phyloP scores from a whole-genome alignment of 2,888 invertebrate genomes.

The Agrotis segetum region DNA sequence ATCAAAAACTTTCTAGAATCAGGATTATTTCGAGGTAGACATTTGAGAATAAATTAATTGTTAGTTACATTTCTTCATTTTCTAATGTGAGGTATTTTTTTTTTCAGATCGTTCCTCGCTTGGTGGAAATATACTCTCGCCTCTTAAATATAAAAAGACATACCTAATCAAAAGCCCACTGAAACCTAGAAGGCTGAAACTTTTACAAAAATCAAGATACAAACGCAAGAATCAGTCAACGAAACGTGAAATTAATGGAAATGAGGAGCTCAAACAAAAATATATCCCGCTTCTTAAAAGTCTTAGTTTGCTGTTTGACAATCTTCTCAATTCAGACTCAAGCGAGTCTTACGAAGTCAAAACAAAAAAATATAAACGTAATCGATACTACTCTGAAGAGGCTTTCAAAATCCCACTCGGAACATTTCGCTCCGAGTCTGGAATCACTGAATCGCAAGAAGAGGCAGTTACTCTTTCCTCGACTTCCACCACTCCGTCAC shows the following conservation, averaged over 20 bases:
- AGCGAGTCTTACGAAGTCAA: conserved; percentile 73
- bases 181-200: conserved; percentile 78
- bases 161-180: conserved; percentile 80
- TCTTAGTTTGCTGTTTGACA: conserved; percentile 84
- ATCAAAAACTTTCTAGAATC: conserved; percentile 55
- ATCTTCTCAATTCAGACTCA: conserved; percentile 79
- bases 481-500: conserved; percentile 76
- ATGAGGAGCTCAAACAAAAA: conserved; percentile 79
- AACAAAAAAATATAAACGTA: conserved; percentile 70
- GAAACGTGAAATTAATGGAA: conserved; percentile 78
- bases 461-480: conserved; percentile 83
- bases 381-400: conserved; percentile 65
- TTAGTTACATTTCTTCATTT: background rate
- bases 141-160: conserved; percentile 76
- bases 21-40: conserved; percentile 65
- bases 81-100: conserved; percentile 2
- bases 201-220: conserved; percentile 67
- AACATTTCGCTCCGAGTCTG: conserved; percentile 56
- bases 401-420: conserved; percentile 69
- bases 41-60: background rate
- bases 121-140: conserved; percentile 69
- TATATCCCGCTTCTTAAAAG: conserved; percentile 85
- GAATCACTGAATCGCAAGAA: conserved; percentile 73
- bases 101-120: conserved; percentile 65
- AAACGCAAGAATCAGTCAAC: conserved; percentile 75